Conservation (phyloP, 2,797 vertebrate genomes). For the Myiotriccus ornatus region DNA sequence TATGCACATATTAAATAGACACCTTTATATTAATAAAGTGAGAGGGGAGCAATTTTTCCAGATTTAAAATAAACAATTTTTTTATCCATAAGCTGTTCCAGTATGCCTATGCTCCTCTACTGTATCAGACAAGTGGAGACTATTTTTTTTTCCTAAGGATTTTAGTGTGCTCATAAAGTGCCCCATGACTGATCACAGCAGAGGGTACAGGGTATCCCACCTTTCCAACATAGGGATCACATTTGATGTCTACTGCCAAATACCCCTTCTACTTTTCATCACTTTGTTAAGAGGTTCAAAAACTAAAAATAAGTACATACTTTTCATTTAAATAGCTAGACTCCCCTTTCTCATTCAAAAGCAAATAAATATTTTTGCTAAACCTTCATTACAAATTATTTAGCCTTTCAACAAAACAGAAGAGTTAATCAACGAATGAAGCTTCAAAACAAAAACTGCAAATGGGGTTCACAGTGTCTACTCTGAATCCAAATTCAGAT, state of each 20-base stretch:
- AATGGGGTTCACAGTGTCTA: neutral
- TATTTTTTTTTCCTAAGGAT: neutral
- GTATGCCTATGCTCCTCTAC: neutral
- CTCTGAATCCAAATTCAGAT: neutral
- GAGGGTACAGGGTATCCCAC: neutral
- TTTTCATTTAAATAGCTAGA: neutral
- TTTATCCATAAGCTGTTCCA: neutral
- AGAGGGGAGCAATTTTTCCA: neutral
- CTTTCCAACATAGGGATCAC: neutral
- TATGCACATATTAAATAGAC: neutral
- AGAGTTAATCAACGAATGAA: neutral
- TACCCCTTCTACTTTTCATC: neutral
- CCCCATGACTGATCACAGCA: neutral
- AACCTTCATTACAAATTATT: neutral
- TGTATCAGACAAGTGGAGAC: neutral
- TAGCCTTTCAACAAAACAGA: neutral
- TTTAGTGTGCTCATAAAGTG: neutral
- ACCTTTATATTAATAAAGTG: neutral
- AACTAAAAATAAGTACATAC: neutral
- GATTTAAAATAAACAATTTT: neutral
- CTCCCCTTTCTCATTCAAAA: neutral
- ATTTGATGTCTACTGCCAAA: neutral
- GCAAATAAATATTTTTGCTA: neutral
- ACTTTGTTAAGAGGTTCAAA: neutral
- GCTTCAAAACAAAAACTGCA: neutral